Evolutionary conservation across 2,113 vertebrate genomes (phyloP).

Genomic region (Periophthalmodon schlosseri): DNA sequence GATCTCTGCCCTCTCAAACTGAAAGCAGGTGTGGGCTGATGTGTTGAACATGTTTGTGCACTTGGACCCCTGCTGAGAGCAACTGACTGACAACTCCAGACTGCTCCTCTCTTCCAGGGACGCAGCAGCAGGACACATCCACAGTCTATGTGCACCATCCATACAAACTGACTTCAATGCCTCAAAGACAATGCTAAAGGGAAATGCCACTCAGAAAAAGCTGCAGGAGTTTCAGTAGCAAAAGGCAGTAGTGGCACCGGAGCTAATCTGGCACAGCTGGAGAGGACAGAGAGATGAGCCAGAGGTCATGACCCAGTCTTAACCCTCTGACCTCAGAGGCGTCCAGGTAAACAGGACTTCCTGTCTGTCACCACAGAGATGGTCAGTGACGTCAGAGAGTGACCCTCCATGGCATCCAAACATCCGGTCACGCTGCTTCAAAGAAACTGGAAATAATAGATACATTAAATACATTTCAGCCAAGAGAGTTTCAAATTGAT

Average conservation of each 20-base stretch:
- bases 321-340: neutral
- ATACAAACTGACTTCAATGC: conserved; percentile 2
- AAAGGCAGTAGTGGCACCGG: neutral
- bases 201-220: conserved; percentile 6
- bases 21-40: conserved; percentile 60
- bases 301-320: conserved; percentile 25
- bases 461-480: neutral
- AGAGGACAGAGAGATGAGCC: conserved; percentile 2
- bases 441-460: neutral
- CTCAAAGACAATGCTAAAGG: neutral
- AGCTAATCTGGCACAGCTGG: conserved; percentile 24
- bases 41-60: conserved; percentile 49
- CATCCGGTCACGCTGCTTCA: conserved; percentile 3
- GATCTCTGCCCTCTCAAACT: conserved; percentile 61
- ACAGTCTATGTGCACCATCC: conserved; percentile 16
- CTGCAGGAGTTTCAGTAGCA: neutral
- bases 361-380: conserved; percentile 49
- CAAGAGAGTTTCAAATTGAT: no score
- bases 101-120: conserved; percentile 24
- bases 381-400: conserved; percentile 48
- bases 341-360: conserved; percentile 68
- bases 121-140: conserved; percentile 13
- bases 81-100: conserved; percentile 68
- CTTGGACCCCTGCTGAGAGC: conserved; percentile 40
- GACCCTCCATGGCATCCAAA: conserved; percentile 1